phyloP scores from a whole-genome alignment of 2,888 invertebrate species.

The Muscina levida region DNA sequence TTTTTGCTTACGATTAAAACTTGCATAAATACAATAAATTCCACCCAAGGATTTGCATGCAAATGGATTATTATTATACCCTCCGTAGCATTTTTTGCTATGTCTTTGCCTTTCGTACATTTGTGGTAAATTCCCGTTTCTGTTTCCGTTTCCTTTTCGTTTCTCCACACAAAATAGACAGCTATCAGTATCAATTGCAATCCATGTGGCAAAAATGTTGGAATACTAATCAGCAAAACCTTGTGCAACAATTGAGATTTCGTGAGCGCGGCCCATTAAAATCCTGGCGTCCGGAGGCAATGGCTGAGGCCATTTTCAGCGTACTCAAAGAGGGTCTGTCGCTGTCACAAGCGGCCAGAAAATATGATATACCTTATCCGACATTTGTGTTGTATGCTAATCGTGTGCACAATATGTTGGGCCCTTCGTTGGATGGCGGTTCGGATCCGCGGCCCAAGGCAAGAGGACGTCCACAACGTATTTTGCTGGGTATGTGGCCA shows the following conservation, averaged over 20 bases:
- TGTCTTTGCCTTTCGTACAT: slow-evolving; percentile 42
- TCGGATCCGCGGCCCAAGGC: slow-evolving; percentile 95
- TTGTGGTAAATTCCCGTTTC: slow-evolving; percentile 43
- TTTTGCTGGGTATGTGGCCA: slow-evolving; percentile 94
- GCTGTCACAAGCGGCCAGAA: slow-evolving; percentile 93
- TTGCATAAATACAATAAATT: neutral
- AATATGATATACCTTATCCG: slow-evolving; percentile 96
- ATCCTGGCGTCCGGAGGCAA: slow-evolving; percentile 96
- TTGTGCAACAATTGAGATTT: slow-evolving; percentile 92
- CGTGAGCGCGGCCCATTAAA: slow-evolving; percentile 95
- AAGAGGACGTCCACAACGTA: slow-evolving; percentile 93
- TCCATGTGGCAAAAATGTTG: slow-evolving; percentile 98
- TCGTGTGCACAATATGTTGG: slow-evolving; percentile 95
- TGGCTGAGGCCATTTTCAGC: slow-evolving; percentile 96
- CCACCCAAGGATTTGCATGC: slow-evolving; percentile 34
- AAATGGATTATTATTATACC: slow-evolving; percentile 32
- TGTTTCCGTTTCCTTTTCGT: slow-evolving; percentile 54
- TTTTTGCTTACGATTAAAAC: neutral
- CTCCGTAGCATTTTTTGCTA: neutral
- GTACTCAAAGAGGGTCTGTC: slow-evolving; percentile 94
- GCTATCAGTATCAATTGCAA: slow-evolving; percentile 96
- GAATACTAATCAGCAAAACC: slow-evolving; percentile 95
- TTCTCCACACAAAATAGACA: slow-evolving; percentile 85
- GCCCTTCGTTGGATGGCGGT: slow-evolving; percentile 94
- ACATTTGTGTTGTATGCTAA: slow-evolving; percentile 96